phyloP scores from a whole-genome alignment of 2,888 invertebrate genomes.

The Drosophila pegasa region DNA sequence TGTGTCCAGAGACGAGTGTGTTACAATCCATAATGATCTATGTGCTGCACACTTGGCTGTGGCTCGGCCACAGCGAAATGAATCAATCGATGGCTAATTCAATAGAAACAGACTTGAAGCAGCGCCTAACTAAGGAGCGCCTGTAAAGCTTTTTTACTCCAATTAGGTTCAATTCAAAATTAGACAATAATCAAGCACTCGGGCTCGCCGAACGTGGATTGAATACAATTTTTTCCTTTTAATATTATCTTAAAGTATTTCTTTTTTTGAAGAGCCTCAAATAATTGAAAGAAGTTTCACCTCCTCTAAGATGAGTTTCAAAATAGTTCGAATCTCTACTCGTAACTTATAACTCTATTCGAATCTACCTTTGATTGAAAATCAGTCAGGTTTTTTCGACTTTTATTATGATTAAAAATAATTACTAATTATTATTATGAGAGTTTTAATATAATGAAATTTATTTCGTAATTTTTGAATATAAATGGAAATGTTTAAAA shows the following conservation, averaged over 20 bases:
- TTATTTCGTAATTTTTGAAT: too few species aligned
- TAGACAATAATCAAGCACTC: neutral
- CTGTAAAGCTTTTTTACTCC: neutral
- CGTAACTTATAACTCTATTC: neutral
- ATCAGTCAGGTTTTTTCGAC: too few species aligned
- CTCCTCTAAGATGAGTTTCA: neutral
- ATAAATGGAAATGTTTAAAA: too few species aligned
- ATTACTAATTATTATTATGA: too few species aligned
- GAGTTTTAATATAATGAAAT: too few species aligned
- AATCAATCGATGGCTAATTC: slow-evolving; percentile 47
- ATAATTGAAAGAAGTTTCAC: neutral
- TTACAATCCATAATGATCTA: slow-evolving; percentile 36
- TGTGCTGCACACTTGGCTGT: slow-evolving; percentile 11
- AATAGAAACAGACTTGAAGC: slow-evolving; percentile 20
- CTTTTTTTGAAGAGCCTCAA: too few species aligned
- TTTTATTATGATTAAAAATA: too few species aligned
- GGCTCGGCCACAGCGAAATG: slow-evolving; percentile 6
- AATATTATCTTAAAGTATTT: too few species aligned
- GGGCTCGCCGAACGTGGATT: neutral
- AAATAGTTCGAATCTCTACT: neutral
- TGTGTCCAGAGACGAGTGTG: slow-evolving; percentile 15
- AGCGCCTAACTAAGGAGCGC: neutral
- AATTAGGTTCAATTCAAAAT: slow-evolving; percentile 13
- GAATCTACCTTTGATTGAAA: neutral
- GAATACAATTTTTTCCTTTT: neutral